These are phyloP conservation scores for Habropoda laboriosa DNA, from an alignment of 1,140 invertebrate genomes.

Conservation along the genomic window DNA sequence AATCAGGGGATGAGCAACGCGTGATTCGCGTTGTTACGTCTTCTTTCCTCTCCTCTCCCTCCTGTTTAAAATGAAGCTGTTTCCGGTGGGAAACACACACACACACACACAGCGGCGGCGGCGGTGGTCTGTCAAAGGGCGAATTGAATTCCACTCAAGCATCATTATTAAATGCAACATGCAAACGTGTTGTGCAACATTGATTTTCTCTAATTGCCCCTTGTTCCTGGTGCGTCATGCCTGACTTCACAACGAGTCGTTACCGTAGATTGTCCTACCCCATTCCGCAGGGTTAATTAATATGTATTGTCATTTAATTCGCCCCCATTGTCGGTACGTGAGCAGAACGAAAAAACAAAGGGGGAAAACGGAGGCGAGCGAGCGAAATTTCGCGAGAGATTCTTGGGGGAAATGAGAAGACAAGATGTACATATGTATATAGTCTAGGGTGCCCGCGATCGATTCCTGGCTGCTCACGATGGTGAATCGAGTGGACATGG, in stretches of 20 bases:
- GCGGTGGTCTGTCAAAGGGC: conserved; percentile 16
- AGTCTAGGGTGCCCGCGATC: too few species aligned
- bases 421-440: background rate
- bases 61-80: background rate
- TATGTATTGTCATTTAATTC: conserved; percentile 51
- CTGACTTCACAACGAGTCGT: conserved; percentile 39
- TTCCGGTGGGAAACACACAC: background rate
- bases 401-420: too few species aligned
- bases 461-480: too few species aligned
- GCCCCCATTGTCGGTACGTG: conserved; percentile 4
- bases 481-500: too few species aligned
- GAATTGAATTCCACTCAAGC: conserved; percentile 33
- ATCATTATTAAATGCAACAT: conserved; percentile 53
- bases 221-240: conserved; percentile 34
- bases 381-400: background rate
- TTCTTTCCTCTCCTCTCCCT: background rate
- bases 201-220: conserved; percentile 58
- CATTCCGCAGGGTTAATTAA: conserved; percentile 35
- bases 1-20: background rate
- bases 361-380: background rate
- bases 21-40: background rate
- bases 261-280: conserved; percentile 36
- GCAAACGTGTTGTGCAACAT: conserved; percentile 52
- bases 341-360: background rate
- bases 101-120: too few species aligned